phyloP scores from a whole-genome alignment of 2,113 vertebrate genomes.

The Eclectus roratus region DNA sequence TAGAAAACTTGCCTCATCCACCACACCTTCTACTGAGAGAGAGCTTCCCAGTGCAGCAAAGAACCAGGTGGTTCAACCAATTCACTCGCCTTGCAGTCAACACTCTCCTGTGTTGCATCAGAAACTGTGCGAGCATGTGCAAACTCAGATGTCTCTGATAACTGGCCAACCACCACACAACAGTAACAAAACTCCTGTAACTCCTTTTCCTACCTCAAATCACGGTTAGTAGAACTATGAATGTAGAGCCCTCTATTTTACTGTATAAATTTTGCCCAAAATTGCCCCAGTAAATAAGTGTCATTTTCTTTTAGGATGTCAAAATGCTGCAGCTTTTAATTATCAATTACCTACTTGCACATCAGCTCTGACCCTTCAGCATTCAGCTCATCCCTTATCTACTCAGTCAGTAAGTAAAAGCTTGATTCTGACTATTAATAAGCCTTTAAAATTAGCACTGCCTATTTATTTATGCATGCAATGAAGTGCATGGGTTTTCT shows the following conservation, averaged over 20 bases:
- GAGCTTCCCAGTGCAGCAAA: not conserved
- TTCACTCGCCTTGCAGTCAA: slow-evolving; percentile 46
- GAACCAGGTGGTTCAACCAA: not conserved
- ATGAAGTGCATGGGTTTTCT: not conserved
- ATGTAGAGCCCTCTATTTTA: not conserved
- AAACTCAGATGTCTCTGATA: slow-evolving; percentile 76
- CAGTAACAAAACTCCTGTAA: not conserved
- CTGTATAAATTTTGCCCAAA: not conserved
- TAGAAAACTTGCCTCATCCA: slow-evolving; percentile 28
- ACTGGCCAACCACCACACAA: slow-evolving; percentile 35
- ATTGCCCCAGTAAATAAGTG: not conserved
- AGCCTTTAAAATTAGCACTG: not conserved
- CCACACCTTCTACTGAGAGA: not conserved
- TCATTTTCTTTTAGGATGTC: slow-evolving; percentile 53
- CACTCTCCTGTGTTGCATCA: slow-evolving; percentile 61
- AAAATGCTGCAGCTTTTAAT: slow-evolving; percentile 48
- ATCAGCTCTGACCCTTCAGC: slow-evolving; percentile 46
- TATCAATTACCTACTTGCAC: slow-evolving; percentile 39
- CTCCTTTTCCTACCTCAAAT: slow-evolving; percentile 17
- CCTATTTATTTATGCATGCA: not conserved
- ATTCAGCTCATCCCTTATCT: slow-evolving; percentile 10
- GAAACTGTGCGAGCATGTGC: slow-evolving; percentile 68
- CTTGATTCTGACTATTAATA: not conserved
- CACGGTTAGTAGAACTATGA: slow-evolving; percentile 55
- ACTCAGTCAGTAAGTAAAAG: slow-evolving; percentile 71